These are phyloP conservation scores for Oithona nana DNA, from an alignment of 2,888 invertebrate genomes.

Conservation along the genomic window DNA sequence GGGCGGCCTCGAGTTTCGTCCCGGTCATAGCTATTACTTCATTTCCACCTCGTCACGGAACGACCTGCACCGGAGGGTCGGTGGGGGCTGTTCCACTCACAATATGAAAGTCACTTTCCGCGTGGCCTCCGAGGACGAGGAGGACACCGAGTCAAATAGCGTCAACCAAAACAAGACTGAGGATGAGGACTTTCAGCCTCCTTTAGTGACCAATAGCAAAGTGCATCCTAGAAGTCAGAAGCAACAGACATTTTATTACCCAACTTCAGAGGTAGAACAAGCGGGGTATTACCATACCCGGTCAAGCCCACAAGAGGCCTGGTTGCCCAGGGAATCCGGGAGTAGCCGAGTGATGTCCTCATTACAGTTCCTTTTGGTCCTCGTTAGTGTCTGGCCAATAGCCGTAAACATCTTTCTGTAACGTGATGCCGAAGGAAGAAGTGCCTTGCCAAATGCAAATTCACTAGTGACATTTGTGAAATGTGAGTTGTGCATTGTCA, in stretches of 20 bases:
- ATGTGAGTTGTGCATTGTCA: too few species aligned
- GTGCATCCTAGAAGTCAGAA: background rate
- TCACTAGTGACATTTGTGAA: too few species aligned
- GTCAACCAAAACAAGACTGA: background rate
- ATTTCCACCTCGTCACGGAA: constrained; percentile 76
- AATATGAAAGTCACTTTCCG: constrained; percentile 92
- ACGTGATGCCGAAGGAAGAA: too few species aligned
- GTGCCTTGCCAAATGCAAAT: too few species aligned
- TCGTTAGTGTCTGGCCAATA: too few species aligned
- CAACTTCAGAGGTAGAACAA: background rate
- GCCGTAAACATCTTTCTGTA: too few species aligned
- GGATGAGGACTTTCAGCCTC: background rate
- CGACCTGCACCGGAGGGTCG: constrained; percentile 72
- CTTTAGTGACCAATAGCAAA: background rate
- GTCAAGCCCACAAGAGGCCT: background rate
- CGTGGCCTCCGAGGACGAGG: constrained; percentile 40
- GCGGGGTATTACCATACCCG: background rate
- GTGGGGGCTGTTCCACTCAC: constrained; percentile 70
- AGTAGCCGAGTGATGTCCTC: background rate
- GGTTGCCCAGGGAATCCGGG: background rate
- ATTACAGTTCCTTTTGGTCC: background rate
- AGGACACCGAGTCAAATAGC: background rate
- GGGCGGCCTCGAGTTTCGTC: constrained; percentile 77
- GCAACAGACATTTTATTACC: background rate
- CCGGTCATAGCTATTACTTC: constrained; percentile 86